Evolutionary conservation across 2,113 vertebrate species (phyloP).

Genomic region (Solea solea): DNA sequence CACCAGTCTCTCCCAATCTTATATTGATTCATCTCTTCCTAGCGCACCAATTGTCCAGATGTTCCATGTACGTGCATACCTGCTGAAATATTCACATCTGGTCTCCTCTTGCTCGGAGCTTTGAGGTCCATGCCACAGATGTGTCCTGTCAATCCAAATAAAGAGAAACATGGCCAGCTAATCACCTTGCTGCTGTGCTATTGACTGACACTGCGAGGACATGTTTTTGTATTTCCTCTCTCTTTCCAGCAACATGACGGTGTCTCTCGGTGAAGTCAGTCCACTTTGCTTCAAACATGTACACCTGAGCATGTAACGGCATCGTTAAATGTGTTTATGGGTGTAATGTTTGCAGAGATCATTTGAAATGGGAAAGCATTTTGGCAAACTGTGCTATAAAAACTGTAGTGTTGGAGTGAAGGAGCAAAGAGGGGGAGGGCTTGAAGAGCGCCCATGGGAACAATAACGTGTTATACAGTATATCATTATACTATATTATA

Average conservation of each 20-base stretch:
- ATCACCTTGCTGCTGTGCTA: constrained; percentile 52
- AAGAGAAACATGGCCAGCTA: constrained; percentile 72
- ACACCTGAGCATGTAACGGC: constrained; percentile 38
- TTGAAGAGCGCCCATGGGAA: constrained; percentile 58
- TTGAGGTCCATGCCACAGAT: constrained; percentile 69
- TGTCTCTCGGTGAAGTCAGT: constrained; percentile 3
- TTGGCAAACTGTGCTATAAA: constrained; percentile 61
- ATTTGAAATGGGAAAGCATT: constrained; percentile 58
- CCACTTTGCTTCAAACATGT: constrained; percentile 8
- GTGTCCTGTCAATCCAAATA: constrained; percentile 77
- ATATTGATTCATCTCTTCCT: constrained; percentile 8
- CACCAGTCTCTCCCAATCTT: background rate
- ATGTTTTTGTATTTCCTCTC: background rate
- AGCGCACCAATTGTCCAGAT: constrained; percentile 56
- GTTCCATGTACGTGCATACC: constrained; percentile 52
- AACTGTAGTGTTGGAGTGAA: constrained; percentile 34
- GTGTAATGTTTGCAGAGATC: constrained; percentile 58
- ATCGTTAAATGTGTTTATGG: constrained; percentile 60
- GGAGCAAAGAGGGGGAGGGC: constrained; percentile 33
- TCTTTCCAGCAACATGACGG: background rate
- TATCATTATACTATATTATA: constrained; percentile 66
- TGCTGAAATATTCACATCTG: constrained; percentile 75
- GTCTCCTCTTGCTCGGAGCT: constrained; percentile 46
- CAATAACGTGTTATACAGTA: constrained; percentile 46
- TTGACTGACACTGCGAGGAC: constrained; percentile 20